Evolutionary conservation across 2,888 invertebrate genomes (phyloP), one percentile per base, ranked within the genome.

Genomic region (Miltochrista miniata): DNA sequence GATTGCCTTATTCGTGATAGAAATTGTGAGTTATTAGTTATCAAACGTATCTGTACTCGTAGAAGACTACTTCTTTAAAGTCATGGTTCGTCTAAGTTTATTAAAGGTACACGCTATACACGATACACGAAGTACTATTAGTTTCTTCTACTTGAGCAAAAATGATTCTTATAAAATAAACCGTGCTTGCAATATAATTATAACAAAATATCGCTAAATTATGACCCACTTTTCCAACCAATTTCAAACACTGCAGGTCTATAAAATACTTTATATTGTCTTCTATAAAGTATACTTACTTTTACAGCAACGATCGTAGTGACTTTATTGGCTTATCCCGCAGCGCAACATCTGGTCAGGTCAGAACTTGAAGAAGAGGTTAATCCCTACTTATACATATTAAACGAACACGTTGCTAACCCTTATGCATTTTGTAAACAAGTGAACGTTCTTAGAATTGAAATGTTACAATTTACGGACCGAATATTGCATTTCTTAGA

Each of bases 341-440:
- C 36, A 37, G 42, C 45, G 51, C 29, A 67, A 60, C 60, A 64
- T 67, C 67, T 68, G 70, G 54, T 50, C 51, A 47, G 53, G 18
- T 24, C 18, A 24, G 18, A 49, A 53, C 36, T 52, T 50, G 52
- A 48, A 31, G 40, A 43, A 34, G 57, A 40, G 48, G 45, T 57
- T 57, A 66, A 67, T 59, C 69, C 18, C 58, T 57, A 48, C 72
- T 72, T 68, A 73, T 79, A 75, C 69, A 79, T 79, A 77, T 76
- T 75, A 70, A 74, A 70, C 61, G 61, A 64, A 61, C 65, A 59
- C 18, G 5, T 69, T 70, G 65, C 68, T 70, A 61, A 59, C 61
- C 61, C 69, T 75, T 72, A 72, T 77, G 75, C 77, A 76, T 79
- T 76, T 79, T 77, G 69, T 72, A 76, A 72, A 71, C 67, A 64